These are phyloP conservation scores for Sphaerophoria taeniata DNA, from an alignment of 2,888 invertebrate genomes.

Conservation along the genomic window DNA sequence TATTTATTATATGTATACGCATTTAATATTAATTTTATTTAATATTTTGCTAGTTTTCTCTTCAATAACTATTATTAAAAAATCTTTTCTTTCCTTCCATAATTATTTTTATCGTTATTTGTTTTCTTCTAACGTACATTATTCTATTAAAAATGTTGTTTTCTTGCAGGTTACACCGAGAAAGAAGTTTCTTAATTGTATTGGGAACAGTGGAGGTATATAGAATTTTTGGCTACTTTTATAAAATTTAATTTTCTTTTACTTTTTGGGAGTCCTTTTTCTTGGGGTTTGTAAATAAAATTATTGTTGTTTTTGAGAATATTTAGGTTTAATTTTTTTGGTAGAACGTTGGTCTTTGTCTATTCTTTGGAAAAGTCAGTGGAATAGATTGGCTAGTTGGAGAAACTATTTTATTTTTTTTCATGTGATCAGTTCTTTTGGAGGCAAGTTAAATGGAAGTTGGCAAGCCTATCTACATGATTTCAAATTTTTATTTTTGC, in stretches of 20 bases:
- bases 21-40: slow-evolving; percentile 20
- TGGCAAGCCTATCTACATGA: no score
- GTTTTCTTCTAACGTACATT: slow-evolving; percentile 24
- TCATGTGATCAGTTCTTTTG: no score
- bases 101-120: slow-evolving; percentile 39
- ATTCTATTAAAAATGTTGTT: not conserved
- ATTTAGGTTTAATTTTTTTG: not conserved
- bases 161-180: slow-evolving; percentile 39
- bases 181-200: slow-evolving; percentile 37
- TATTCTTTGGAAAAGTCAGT: no score
- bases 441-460: no score
- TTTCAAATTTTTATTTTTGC: no score
- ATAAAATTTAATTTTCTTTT: slow-evolving; percentile 47
- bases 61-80: slow-evolving; percentile 22
- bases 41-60: slow-evolving; percentile 57
- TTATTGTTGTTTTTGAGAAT: not conserved
- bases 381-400: no score
- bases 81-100: not conserved
- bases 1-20: slow-evolving; percentile 12
- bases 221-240: slow-evolving; percentile 66
- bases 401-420: no score
- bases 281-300: not conserved
- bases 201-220: not conserved
- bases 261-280: not conserved
- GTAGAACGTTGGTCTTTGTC: no score